phyloP scores from a whole-genome alignment of 2,113 vertebrate genomes.

The Xyrauchen texanus region DNA sequence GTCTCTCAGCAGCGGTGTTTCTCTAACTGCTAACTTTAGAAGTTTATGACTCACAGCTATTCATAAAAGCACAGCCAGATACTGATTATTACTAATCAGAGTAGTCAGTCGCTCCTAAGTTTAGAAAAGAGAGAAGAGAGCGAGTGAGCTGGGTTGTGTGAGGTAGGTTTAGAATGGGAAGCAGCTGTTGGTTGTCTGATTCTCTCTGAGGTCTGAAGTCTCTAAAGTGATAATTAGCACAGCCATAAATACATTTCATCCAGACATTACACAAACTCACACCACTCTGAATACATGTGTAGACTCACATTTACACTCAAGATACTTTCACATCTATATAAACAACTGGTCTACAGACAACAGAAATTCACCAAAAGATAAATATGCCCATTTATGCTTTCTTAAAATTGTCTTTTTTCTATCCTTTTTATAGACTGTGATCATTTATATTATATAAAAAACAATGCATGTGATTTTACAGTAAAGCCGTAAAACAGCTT shows the following conservation, averaged over 20 bases:
- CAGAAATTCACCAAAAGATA: no score
- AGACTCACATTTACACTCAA: neutral
- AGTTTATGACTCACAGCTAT: constrained; percentile 39
- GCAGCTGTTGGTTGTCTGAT: constrained; percentile 44
- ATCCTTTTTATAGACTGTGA: no score
- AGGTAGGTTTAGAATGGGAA: constrained; percentile 34
- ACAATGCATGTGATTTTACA: no score
- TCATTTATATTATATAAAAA: no score
- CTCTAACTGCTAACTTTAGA: constrained; percentile 35
- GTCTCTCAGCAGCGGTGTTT: constrained; percentile 13
- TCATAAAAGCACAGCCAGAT: constrained; percentile 37
- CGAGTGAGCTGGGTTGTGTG: neutral
- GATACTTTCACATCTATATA: neutral
- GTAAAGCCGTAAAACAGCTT: no score
- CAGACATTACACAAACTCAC: constrained; percentile 32
- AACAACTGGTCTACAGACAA: no score
- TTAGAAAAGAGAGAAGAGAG: constrained; percentile 12
- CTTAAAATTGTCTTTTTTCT: no score
- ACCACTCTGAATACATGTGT: neutral
- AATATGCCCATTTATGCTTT: no score
- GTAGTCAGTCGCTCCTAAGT: constrained; percentile 28
- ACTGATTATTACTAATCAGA: constrained; percentile 43
- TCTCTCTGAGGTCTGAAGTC: constrained; percentile 44
- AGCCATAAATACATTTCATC: constrained; percentile 49
- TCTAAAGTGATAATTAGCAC: constrained; percentile 51